Evolutionary conservation across 2,888 invertebrate genomes (phyloP).

Genomic region (Lottia gigantea): DNA sequence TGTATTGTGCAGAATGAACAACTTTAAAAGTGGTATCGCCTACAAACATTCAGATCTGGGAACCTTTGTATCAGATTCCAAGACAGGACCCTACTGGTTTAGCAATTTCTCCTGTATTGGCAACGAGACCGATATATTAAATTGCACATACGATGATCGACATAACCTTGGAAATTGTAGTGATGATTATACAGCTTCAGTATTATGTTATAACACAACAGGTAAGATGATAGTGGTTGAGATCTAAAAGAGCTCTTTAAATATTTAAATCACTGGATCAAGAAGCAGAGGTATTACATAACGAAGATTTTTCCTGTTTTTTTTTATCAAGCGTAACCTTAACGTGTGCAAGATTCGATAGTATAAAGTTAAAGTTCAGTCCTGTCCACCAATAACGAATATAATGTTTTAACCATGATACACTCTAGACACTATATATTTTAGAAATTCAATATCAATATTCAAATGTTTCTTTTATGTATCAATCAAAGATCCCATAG

Average conservation of each 20-base stretch:
- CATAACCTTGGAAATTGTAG: slow-evolving; percentile 51
- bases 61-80: slow-evolving; percentile 12
- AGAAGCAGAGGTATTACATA: no score
- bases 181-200: slow-evolving; percentile 47
- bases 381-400: no score
- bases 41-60: slow-evolving; percentile 38
- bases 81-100: slow-evolving; percentile 51
- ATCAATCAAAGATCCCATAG: no score
- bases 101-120: slow-evolving; percentile 56
- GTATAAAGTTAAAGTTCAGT: no score
- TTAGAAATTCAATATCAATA: no score
- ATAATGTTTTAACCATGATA: no score
- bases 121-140: slow-evolving; percentile 39
- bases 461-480: no score
- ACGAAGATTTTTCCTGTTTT: no score
- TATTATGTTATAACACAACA: slow-evolving; percentile 49
- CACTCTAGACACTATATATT: no score
- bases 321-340: no score
- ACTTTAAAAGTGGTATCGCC: slow-evolving; percentile 45
- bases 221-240: slow-evolving; percentile 27
- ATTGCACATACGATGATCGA: slow-evolving; percentile 45
- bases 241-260: not conserved
- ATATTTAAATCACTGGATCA: no score
- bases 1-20: slow-evolving; percentile 47
- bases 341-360: no score